These are phyloP conservation scores for Ferrisia virgata DNA, from an alignment of 2,888 invertebrate species.

Conservation along the genomic window DNA sequence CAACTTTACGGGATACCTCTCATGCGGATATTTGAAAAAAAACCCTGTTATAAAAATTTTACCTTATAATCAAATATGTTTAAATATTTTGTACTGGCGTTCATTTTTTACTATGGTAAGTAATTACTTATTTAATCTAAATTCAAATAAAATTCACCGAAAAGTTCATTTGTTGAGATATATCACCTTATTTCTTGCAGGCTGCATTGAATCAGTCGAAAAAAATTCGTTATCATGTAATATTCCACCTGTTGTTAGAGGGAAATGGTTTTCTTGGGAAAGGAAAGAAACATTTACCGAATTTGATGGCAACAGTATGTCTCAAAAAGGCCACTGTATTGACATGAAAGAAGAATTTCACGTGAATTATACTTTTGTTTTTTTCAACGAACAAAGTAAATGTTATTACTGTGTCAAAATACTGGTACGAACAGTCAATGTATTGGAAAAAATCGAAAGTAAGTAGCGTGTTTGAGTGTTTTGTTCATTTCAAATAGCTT, in stretches of 20 bases:
- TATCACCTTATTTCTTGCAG: not conserved
- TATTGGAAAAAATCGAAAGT: slow-evolving; percentile 85
- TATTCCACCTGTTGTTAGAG: slow-evolving; percentile 75
- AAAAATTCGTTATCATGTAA: slow-evolving; percentile 57
- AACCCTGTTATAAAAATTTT: not conserved
- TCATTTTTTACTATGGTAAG: slow-evolving; percentile 1
- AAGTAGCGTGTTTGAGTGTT: slow-evolving; percentile 51
- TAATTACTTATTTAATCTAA: not conserved
- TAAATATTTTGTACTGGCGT: not conserved
- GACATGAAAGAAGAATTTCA: slow-evolving; percentile 69
- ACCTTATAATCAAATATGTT: not conserved
- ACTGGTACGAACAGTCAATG: slow-evolving; percentile 79
- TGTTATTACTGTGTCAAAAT: slow-evolving; percentile 85
- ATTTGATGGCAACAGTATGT: slow-evolving; percentile 77
- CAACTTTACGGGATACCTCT: not conserved
- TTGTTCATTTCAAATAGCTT: not conserved
- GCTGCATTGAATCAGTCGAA: not conserved
- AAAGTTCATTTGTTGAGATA: not conserved
- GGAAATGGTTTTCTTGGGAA: slow-evolving; percentile 91
- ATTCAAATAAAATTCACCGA: not conserved
- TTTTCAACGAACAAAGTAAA: slow-evolving; percentile 55
- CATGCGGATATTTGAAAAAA: not conserved
- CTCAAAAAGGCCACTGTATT: slow-evolving; percentile 69
- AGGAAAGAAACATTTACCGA: slow-evolving; percentile 80
- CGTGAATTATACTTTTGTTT: slow-evolving; percentile 82